phyloP scores from a whole-genome alignment of 2,797 vertebrate genomes.

The Siniperca obscura region DNA sequence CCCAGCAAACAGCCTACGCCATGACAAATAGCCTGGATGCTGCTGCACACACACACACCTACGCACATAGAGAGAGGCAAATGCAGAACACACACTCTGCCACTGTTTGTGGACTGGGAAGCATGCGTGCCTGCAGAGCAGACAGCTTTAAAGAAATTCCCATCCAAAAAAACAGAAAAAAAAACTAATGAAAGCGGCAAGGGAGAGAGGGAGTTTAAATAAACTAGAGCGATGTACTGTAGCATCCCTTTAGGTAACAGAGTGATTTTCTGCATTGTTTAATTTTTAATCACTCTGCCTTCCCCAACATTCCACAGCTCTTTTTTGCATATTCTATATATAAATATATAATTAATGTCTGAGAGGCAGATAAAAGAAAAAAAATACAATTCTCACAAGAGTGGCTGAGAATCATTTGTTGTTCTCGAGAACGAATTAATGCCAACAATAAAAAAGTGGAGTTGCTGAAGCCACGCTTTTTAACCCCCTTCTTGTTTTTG shows the following conservation, averaged over 20 bases:
- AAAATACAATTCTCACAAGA: slow-evolving; percentile 80
- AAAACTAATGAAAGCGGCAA: slow-evolving; percentile 70
- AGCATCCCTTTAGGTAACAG: slow-evolving; percentile 89
- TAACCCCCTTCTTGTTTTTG: slow-evolving; percentile 33
- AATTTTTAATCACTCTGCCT: slow-evolving; percentile 89
- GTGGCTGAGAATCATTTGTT: slow-evolving; percentile 83
- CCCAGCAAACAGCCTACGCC: slow-evolving; percentile 82
- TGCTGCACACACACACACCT: slow-evolving; percentile 28
- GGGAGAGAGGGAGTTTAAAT: slow-evolving; percentile 75
- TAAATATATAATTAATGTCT: slow-evolving; percentile 89
- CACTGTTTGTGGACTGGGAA: slow-evolving; percentile 69
- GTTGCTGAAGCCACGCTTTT: slow-evolving; percentile 79
- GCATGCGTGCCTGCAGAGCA: slow-evolving; percentile 79
- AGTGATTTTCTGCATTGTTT: slow-evolving; percentile 89
- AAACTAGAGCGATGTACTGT: slow-evolving; percentile 72
- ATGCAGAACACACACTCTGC: slow-evolving; percentile 73
- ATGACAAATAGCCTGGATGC: slow-evolving; percentile 84
- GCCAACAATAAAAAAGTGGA: slow-evolving; percentile 73
- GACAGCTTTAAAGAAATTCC: slow-evolving; percentile 84
- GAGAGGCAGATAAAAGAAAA: slow-evolving; percentile 84
- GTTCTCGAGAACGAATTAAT: slow-evolving; percentile 85
- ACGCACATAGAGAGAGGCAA: slow-evolving; percentile 39
- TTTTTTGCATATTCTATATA: slow-evolving; percentile 88
- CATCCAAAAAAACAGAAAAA: slow-evolving; percentile 51
- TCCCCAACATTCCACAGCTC: slow-evolving; percentile 81